A percentile compares a stretch with the other conserved stretches of the same genome.
Evolutionary conservation across 2,113 vertebrate species (phyloP).

Genomic region (Chaetodon auriga): DNA sequence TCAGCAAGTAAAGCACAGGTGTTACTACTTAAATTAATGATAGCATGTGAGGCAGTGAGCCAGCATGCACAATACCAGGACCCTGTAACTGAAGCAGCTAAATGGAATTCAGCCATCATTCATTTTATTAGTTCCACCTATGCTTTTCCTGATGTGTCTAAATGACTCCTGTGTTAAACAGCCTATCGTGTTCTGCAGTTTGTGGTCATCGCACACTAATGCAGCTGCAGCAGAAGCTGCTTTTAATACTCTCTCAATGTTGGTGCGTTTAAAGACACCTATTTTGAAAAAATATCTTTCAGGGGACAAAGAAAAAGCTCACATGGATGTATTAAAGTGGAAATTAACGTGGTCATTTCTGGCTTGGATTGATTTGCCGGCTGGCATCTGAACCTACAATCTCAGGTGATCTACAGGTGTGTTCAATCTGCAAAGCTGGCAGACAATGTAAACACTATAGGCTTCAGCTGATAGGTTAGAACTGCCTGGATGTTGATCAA

Average conservation of each 20-base stretch:
- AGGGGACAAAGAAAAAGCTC: not conserved
- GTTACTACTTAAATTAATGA: not conserved
- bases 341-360: not conserved
- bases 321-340: not conserved
- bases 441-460: not conserved
- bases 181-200: too few species aligned
- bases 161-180: not conserved
- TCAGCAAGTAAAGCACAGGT: conserved; percentile 7
- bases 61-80: not conserved
- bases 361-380: not conserved
- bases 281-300: not conserved
- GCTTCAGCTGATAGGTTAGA: not conserved
- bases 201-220: not conserved
- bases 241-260: not conserved
- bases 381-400: not conserved
- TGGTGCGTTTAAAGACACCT: not conserved
- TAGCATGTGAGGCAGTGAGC: not conserved
- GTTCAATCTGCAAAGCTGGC: not conserved
- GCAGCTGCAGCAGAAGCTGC: not conserved
- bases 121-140: not conserved
- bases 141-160: not conserved
- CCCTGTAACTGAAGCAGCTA: not conserved
- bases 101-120: not conserved
- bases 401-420: not conserved
- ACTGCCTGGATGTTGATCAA: not conserved